phyloP scores from a whole-genome alignment of 2,113 vertebrate genomes.

The Hiodon tergisus region DNA sequence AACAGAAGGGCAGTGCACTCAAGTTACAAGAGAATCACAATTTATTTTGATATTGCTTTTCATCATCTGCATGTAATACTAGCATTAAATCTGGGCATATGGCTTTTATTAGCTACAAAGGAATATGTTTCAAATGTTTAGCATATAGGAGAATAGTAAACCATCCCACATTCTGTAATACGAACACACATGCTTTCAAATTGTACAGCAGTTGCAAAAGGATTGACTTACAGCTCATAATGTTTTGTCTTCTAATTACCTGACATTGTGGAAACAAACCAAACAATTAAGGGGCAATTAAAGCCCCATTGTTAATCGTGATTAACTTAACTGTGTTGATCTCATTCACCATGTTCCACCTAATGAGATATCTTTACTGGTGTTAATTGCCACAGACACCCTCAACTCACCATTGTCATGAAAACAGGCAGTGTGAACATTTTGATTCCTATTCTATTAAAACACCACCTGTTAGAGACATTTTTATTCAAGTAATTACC shows the following conservation, averaged over 20 bases:
- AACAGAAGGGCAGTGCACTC: neutral
- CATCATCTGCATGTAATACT: neutral
- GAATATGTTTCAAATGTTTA: neutral
- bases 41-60: neutral
- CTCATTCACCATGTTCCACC: conserved; percentile 36
- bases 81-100: neutral
- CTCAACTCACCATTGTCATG: conserved; percentile 26
- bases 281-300: conserved; percentile 39
- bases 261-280: conserved; percentile 35
- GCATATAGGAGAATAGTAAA: neutral
- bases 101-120: neutral
- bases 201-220: conserved; percentile 9
- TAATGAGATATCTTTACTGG: conserved; percentile 42
- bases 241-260: conserved; percentile 28
- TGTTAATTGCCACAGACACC: conserved; percentile 37
- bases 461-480: too few relatives aligned
- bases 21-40: neutral
- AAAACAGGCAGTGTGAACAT: conserved; percentile 16
- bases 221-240: conserved; percentile 30
- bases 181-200: too few relatives aligned
- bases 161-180: neutral
- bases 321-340: conserved; percentile 35
- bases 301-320: conserved; percentile 43
- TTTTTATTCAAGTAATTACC: too few relatives aligned
- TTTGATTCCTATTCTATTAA: too few relatives aligned